phyloP scores from a whole-genome alignment of 2,113 vertebrate species.

The Sclerurus mexicanus region DNA sequence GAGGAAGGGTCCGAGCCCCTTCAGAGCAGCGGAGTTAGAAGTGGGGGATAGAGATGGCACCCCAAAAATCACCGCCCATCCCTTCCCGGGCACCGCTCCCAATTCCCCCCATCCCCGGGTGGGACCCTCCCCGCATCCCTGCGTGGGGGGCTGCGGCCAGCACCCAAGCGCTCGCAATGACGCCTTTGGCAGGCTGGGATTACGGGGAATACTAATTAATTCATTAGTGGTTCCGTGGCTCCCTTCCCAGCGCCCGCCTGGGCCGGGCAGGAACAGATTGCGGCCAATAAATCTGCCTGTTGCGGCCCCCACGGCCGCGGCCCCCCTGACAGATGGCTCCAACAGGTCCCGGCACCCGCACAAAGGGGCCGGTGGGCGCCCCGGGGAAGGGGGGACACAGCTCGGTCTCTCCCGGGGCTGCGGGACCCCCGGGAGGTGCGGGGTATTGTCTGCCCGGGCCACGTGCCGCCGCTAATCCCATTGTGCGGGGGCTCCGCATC shows the following conservation, averaged over 20 bases:
- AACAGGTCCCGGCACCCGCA: conserved; percentile 48
- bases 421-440: background rate
- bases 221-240: background rate
- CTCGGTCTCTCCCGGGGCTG: background rate
- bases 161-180: no score
- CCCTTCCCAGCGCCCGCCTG: background rate
- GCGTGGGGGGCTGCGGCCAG: no score
- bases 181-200: background rate
- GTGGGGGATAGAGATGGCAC: accelerated
- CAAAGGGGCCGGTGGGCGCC: background rate
- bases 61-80: background rate
- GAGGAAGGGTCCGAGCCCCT: no score
- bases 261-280: conserved; percentile 49
- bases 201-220: conserved; percentile 41
- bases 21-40: background rate
- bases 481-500: conserved; percentile 26
- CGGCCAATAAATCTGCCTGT: conserved; percentile 57
- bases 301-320: background rate
- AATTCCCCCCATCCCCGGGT: no score
- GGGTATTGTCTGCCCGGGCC: background rate
- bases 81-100: background rate
- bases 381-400: background rate
- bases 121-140: background rate
- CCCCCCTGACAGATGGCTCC: conserved; percentile 54
- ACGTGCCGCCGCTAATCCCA: background rate